phyloP scores from a whole-genome alignment of 2,113 vertebrate genomes.

The Colinus virginianus region DNA sequence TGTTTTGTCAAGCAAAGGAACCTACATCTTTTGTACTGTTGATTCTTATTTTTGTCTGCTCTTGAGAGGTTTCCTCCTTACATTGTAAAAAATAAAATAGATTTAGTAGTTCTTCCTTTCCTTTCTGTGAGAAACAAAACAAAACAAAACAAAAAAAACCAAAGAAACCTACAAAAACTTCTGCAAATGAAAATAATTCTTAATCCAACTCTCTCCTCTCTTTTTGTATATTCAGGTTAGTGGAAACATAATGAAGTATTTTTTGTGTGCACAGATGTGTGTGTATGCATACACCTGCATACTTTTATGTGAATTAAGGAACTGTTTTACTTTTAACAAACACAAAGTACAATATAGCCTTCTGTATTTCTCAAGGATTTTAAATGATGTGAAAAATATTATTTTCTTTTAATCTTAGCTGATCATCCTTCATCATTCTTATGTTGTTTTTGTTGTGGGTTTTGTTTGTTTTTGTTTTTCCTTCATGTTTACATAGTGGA shows the following conservation, averaged over 20 bases:
- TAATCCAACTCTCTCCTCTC: not conserved
- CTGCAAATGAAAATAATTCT: not conserved
- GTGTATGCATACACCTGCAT: not conserved
- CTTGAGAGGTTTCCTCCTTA: not conserved
- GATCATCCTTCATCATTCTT: not conserved
- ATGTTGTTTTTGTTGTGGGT: no score
- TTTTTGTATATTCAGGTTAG: not conserved
- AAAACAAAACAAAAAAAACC: not conserved
- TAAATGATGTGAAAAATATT: not conserved
- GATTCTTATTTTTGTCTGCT: not conserved
- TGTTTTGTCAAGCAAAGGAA: not conserved
- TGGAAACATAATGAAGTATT: not conserved
- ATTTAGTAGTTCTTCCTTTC: not conserved
- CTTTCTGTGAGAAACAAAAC: not conserved
- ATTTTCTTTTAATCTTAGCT: not conserved
- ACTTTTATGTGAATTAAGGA: not conserved
- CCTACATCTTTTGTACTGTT: not conserved
- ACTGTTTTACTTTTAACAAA: not conserved
- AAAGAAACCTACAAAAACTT: not conserved
- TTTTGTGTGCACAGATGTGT: rapidly evolving
- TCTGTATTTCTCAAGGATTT: not conserved
- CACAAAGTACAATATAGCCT: not conserved
- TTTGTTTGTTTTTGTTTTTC: not conserved
- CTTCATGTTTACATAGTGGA: not conserved
- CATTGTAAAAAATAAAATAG: no score